Percentiles rank a stretch among this genome's conserved stretches.
phyloP scores from a whole-genome alignment of 2,113 vertebrate species.

The Erpornis zantholeuca region DNA sequence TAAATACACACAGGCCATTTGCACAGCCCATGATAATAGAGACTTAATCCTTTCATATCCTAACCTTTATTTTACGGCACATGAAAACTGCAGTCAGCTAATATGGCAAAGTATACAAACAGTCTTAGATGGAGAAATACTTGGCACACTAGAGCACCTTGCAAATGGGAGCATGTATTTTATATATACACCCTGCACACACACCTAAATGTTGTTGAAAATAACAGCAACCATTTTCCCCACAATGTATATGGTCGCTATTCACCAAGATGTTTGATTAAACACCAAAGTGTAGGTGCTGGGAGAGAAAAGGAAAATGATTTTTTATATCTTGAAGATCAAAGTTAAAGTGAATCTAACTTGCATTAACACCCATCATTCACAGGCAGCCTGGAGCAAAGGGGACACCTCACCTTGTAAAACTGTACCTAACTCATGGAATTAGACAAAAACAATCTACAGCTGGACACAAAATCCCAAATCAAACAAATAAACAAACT shows the following conservation, averaged over 20 bases:
- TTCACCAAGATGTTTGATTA: neutral
- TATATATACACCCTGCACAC: neutral
- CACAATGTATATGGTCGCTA: too few relatives aligned
- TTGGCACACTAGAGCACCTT: neutral
- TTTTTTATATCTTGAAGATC: neutral
- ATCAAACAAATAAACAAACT: neutral
- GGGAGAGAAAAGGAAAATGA: neutral
- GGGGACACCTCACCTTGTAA: neutral
- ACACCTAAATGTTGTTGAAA: neutral
- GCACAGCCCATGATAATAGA: neutral
- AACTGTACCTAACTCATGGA: neutral
- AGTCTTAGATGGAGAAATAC: neutral
- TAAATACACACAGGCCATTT: neutral
- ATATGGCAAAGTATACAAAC: neutral
- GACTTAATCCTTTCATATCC: neutral
- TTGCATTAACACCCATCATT: neutral
- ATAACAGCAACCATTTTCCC: neutral
- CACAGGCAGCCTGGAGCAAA: neutral
- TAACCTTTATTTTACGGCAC: neutral
- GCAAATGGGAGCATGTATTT: neutral
- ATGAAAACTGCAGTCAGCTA: neutral
- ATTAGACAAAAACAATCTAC: neutral
- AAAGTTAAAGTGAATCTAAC: neutral
- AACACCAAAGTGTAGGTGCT: neutral
- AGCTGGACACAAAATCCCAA: fast-evolving